phyloP scores from a whole-genome alignment of 1,140 invertebrate genomes.

The Trichonephila inaurata region DNA sequence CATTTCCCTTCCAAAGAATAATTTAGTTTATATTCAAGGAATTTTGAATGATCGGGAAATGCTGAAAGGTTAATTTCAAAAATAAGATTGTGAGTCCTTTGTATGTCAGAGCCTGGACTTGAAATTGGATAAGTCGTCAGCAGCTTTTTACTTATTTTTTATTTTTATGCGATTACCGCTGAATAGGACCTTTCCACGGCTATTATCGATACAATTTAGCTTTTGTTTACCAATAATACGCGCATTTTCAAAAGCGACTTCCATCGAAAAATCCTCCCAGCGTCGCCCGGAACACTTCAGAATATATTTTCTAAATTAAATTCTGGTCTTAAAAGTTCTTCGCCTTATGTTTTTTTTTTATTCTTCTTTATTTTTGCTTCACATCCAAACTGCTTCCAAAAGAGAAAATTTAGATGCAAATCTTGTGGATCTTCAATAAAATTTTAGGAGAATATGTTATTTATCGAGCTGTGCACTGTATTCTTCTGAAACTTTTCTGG shows the following conservation, averaged over 20 bases:
- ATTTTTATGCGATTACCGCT: neutral
- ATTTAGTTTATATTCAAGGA: conserved; percentile 6
- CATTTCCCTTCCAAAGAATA: neutral
- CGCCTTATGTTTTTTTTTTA: neutral
- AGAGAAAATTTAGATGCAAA: conserved; percentile 52
- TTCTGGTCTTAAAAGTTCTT: conserved; percentile 42
- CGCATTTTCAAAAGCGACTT: neutral
- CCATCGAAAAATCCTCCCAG: conserved; percentile 20
- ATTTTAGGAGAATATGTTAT: conserved; percentile 46
- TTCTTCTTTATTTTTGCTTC: neutral
- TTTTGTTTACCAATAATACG: conserved; percentile 45
- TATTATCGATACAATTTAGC: conserved; percentile 21
- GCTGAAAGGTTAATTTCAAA: neutral
- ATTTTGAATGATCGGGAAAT: neutral
- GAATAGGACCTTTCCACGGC: neutral
- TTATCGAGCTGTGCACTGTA: neutral
- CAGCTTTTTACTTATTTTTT: no score
- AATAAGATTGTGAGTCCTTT: neutral
- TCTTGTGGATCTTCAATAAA: conserved; percentile 41
- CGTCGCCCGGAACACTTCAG: neutral
- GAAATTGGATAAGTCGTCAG: conserved; percentile 13
- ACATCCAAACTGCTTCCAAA: neutral
- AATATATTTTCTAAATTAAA: conserved; percentile 56
- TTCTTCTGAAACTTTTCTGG: conserved; percentile 3
- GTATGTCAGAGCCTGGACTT: neutral